Conservation (phyloP, 2,888 invertebrate species). For the Drosophila monieri region DNA sequence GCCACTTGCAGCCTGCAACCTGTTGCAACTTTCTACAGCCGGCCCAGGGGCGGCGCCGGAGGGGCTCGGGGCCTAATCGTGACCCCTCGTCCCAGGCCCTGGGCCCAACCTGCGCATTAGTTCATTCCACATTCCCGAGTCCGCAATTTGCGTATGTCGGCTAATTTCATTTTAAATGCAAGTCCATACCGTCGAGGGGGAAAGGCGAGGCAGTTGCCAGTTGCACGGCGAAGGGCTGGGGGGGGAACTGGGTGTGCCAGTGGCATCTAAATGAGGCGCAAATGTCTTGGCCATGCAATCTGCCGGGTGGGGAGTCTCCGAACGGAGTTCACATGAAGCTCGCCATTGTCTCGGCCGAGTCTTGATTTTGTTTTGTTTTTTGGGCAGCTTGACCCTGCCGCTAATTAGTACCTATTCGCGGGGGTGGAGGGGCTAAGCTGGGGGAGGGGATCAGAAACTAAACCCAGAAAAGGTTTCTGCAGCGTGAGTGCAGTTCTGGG, state of each 20-base stretch:
- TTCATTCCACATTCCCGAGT: constrained; percentile 24
- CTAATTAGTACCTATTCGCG: constrained; percentile 16
- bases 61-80: constrained; percentile 5
- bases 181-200: constrained; percentile 28
- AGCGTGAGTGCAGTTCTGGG: constrained; percentile 51
- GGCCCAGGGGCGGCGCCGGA: too few species aligned
- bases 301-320: neutral
- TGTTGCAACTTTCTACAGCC: constrained; percentile 1
- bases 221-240: neutral
- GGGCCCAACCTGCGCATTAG: constrained; percentile 16
- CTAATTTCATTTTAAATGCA: constrained; percentile 68
- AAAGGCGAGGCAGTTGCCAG: neutral
- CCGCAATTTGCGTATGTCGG: constrained; percentile 67
- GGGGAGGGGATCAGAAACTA: neutral
- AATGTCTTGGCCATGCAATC: constrained; percentile 15
- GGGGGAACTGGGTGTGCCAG: neutral
- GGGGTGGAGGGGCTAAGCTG: neutral
- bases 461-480: constrained; percentile 16
- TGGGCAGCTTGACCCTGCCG: constrained; percentile 28
- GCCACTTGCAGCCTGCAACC: constrained; percentile 8
- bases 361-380: neutral
- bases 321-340: constrained; percentile 6
- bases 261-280: constrained; percentile 22
- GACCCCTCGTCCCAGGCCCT: constrained; percentile 19
- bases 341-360: neutral